Evolutionary conservation across 2,888 invertebrate species (phyloP).

Genomic region (Hypena proboscidalis): DNA sequence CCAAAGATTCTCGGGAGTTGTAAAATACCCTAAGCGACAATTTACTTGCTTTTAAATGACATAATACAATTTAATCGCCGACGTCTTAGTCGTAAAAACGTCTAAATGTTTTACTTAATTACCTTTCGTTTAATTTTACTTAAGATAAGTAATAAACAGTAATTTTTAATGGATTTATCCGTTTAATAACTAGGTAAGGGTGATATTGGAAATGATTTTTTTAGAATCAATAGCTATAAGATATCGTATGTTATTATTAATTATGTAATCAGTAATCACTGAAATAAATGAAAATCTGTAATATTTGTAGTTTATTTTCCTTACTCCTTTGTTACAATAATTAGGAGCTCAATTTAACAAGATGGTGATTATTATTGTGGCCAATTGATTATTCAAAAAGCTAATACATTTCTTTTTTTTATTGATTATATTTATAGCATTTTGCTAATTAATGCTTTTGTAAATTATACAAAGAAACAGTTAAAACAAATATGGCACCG

Average conservation of each 20-base stretch:
- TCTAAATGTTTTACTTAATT: constrained; percentile 38
- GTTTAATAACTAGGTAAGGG: constrained; percentile 81
- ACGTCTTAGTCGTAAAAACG: constrained; percentile 41
- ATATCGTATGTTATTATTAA: constrained; percentile 82
- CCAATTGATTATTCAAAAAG: no score
- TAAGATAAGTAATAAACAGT: constrained; percentile 59
- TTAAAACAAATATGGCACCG: no score
- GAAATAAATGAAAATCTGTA: constrained; percentile 81
- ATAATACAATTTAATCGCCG: constrained; percentile 35
- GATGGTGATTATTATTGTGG: no score
- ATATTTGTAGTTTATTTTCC: constrained; percentile 53
- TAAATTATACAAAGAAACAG: no score
- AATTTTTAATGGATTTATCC: constrained; percentile 81
- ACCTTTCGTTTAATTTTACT: constrained; percentile 41
- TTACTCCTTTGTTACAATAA: no score
- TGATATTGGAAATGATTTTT: constrained; percentile 85
- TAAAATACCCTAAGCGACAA: constrained; percentile 23
- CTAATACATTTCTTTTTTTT: no score
- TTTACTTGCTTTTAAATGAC: constrained; percentile 32
- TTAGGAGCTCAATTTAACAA: no score
- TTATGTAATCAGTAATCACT: constrained; percentile 84
- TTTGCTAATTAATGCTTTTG: no score
- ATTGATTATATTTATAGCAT: no score
- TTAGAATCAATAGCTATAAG: constrained; percentile 84
- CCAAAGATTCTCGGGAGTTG: constrained; percentile 50